A percentile compares a stretch with the other conserved stretches of the same genome.
These are phyloP conservation scores for Periophthalmus modestus DNA, from an alignment of 2,113 vertebrate genomes.

Conservation along the genomic window DNA sequence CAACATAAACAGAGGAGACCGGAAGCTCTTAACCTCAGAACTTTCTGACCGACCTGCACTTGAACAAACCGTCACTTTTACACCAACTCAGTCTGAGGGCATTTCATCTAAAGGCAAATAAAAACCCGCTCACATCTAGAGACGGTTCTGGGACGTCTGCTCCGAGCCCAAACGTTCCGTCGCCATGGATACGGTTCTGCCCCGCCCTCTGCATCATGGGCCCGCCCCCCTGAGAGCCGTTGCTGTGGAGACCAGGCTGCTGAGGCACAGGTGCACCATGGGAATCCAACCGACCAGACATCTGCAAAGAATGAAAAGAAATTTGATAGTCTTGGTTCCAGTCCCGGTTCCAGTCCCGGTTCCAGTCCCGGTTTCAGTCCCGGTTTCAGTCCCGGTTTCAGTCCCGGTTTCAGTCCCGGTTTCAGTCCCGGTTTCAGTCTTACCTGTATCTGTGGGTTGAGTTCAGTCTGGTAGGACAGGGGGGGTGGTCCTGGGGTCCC, in stretches of 20 bases:
- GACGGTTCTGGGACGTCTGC: constrained; percentile 84
- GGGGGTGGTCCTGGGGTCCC: constrained; percentile 70
- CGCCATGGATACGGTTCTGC: constrained; percentile 74
- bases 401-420: not conserved
- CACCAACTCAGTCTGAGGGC: not conserved
- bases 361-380: no score
- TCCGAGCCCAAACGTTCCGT: constrained; percentile 75
- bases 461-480: constrained; percentile 78
- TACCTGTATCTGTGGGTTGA: constrained; percentile 76
- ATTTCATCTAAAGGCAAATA: not conserved
- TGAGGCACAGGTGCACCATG: constrained; percentile 75
- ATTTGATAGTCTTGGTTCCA: no score
- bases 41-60: no score
- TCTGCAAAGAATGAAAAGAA: constrained; percentile 59
- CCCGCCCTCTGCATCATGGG: constrained; percentile 78
- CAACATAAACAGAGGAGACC: no score
- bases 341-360: no score
- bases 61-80: no score
- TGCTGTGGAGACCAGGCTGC: constrained; percentile 71
- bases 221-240: constrained; percentile 57
- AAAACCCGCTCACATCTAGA: constrained; percentile 83
- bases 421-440: not conserved
- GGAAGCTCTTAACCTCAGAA: no score
- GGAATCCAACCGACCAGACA: constrained; percentile 83
- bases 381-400: no score